Base-by-base conservation (phyloP, 2,888 invertebrate species). In the Euspilapteryx auroguttella region DNA sequence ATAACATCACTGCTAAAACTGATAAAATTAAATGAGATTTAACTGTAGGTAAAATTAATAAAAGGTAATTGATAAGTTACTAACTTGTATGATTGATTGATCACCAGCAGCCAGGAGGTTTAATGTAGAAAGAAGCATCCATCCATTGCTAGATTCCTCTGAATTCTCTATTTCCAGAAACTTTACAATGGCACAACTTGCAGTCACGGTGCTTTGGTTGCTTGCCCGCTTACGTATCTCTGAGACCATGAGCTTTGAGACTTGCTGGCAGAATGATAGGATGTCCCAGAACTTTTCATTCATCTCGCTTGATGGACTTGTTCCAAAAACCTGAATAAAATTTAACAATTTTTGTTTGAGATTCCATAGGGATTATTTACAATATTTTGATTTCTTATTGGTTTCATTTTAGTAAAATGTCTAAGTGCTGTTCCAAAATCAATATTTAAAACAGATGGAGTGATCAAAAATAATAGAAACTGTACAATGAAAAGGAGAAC, bases 271-370 rank as follows among this genome's bases (percentile, higher is more conserved):
- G 57, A 97, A 97, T 38, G 93, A 88, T 31, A 94, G 77, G 39
- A 96, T 90, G 56, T 98, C 97, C 82, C 94, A 92, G 75, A 98
- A 98, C 63, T 96, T 95, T 56, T 94, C 94, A 55, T 89, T 91
- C 90, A 98, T 93, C 52, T 97, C 96, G 50, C 87, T 86, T n/a
- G 94, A 86, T 32, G 94, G 92, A 55, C 92, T 90, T 39, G 89
- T 84, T 38, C 93, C 92, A 73, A 96, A 96, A 28, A 95, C 94
- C 94, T 95, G 52, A 25, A 55, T 31, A 14, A 21, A 14, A 6
- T 12, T 23, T 9, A 22, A 27, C 20, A 25, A 17, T 5, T 17
- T 17, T 17, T 17, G 17, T 12, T 8, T 6, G n/a, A 6, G 9
- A 14, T 21, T 21, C 6, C 1, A 6, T 25, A 36, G 6, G 12